These are phyloP conservation scores for Melopsittacus undulatus DNA, from an alignment of 2,797 vertebrate genomes.

Conservation along the genomic window DNA sequence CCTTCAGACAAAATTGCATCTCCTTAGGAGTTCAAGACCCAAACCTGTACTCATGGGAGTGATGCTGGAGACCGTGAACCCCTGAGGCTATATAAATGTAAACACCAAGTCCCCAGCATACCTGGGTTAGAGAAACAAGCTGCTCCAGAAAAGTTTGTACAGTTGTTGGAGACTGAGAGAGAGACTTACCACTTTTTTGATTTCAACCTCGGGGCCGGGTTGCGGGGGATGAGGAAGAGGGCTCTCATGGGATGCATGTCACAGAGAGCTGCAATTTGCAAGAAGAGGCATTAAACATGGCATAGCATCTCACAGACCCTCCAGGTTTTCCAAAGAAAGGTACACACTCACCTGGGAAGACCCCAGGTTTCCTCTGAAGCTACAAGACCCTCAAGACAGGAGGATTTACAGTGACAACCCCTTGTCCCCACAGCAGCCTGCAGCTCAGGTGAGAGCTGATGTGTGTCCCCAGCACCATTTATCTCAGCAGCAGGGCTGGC, in stretches of 20 bases:
- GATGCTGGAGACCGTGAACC: not conserved
- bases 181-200: constrained; percentile 94
- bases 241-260: constrained; percentile 97
- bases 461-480: fast-evolving
- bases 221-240: constrained; percentile 93
- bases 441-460: not conserved
- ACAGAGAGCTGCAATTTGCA: constrained; percentile 85
- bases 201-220: constrained; percentile 90
- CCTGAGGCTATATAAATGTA: fast-evolving
- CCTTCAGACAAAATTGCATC: not conserved
- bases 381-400: not conserved
- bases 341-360: not conserved
- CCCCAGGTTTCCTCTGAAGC: not conserved
- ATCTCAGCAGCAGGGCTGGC: not conserved
- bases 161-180: not conserved
- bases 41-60: not conserved
- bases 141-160: not conserved
- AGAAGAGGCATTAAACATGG: not conserved
- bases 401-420: not conserved
- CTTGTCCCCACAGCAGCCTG: not conserved
- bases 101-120: fast-evolving
- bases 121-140: not conserved
- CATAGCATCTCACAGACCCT: not conserved
- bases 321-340: not conserved
- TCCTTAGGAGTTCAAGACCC: not conserved